phyloP scores from a whole-genome alignment of 2,797 vertebrate genomes.

The Pygocentrus nattereri region DNA sequence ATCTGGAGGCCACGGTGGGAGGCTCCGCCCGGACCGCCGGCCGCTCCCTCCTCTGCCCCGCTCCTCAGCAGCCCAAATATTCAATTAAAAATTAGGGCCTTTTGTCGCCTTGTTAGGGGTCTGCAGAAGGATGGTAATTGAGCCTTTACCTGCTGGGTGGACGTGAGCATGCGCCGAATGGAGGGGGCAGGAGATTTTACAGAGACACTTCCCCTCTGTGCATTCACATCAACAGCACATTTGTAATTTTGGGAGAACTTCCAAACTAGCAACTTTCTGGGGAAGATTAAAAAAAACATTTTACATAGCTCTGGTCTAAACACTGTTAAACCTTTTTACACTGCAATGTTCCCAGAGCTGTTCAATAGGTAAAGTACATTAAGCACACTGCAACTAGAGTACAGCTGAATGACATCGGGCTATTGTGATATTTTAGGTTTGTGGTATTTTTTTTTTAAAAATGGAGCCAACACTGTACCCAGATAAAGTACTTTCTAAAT shows the following conservation, averaged over 20 bases:
- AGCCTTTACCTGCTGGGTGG: conserved; percentile 69
- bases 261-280: neutral
- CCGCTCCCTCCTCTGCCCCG: conserved; percentile 55
- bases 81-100: conserved; percentile 79
- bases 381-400: too few species aligned
- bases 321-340: too few species aligned
- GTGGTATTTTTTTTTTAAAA: too few species aligned
- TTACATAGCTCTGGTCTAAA: too few species aligned
- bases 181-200: conserved; percentile 29
- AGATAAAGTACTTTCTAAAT: too few species aligned
- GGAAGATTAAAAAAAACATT: neutral
- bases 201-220: conserved; percentile 6
- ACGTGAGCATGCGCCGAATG: conserved; percentile 47
- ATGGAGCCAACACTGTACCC: too few species aligned
- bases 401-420: too few species aligned
- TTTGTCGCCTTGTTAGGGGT: conserved; percentile 78
- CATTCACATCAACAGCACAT: conserved; percentile 25
- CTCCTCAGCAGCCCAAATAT: conserved; percentile 70
- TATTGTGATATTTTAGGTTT: too few species aligned
- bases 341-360: too few species aligned
- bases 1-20: conserved; percentile 68
- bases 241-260: neutral
- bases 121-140: conserved; percentile 73
- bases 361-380: too few species aligned
- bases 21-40: conserved; percentile 65